Percentiles rank a stretch among this genome's conserved stretches.
phyloP scores from a whole-genome alignment of 2,797 vertebrate genomes.

The Accipiter badius region DNA sequence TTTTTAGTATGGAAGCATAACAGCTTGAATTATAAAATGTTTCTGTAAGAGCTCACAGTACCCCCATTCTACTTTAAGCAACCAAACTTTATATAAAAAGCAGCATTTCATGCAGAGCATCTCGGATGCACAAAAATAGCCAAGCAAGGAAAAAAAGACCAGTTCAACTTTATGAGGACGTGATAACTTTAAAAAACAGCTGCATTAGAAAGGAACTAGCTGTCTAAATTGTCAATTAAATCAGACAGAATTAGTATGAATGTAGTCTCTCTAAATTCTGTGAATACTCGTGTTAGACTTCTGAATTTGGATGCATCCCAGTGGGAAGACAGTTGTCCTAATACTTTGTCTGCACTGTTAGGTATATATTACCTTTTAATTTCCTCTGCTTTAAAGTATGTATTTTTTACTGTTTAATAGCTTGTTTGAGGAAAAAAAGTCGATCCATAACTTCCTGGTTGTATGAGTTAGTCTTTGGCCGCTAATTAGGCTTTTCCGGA shows the following conservation, averaged over 20 bases:
- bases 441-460: not conserved
- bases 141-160: not conserved
- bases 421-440: not conserved
- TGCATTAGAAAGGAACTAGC: constrained; percentile 3
- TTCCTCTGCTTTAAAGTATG: not conserved
- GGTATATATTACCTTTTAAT: not conserved
- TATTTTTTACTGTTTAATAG: not conserved
- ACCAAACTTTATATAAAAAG: constrained; percentile 39
- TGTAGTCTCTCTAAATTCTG: not conserved
- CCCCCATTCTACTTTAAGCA: constrained; percentile 41
- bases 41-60: constrained; percentile 51
- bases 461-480: not conserved
- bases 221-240: constrained; percentile 30
- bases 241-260: constrained; percentile 15
- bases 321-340: not conserved
- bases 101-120: constrained; percentile 29
- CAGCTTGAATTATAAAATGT: constrained; percentile 65
- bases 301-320: not conserved
- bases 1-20: constrained; percentile 40
- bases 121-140: constrained; percentile 37
- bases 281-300: not conserved
- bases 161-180: constrained; percentile 18
- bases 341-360: not conserved
- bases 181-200: constrained; percentile 51
- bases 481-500: not conserved